A percentile compares a stretch with the other conserved stretches of the same genome.
Evolutionary conservation across 2,888 invertebrate species (phyloP).

Genomic region (Platycheirus albimanus): DNA sequence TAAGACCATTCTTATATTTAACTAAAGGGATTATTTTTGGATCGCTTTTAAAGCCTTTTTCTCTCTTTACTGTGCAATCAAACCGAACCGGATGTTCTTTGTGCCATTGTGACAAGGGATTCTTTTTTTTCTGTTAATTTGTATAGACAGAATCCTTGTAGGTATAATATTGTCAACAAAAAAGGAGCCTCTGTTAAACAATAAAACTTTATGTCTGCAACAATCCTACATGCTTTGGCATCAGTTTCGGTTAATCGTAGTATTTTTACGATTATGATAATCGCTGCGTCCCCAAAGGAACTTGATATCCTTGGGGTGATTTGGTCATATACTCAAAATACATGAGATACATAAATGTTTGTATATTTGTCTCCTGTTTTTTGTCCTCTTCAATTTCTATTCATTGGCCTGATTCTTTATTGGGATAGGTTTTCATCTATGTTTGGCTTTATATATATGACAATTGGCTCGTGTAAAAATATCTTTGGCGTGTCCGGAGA

Average conservation of each 20-base stretch:
- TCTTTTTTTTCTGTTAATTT: slow-evolving; percentile 21
- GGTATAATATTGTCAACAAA: slow-evolving; percentile 1
- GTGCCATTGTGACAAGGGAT: neutral
- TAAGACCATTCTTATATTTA: neutral
- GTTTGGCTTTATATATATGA: slow-evolving; percentile 29
- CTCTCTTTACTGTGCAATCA: slow-evolving; percentile 31
- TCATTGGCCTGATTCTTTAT: slow-evolving; percentile 7
- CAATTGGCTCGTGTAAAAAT: slow-evolving; percentile 34
- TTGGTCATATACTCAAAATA: slow-evolving; percentile 12
- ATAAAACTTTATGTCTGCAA: slow-evolving; percentile 66
- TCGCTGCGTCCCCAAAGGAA: slow-evolving; percentile 30
- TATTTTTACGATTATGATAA: slow-evolving; percentile 65
- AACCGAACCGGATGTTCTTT: slow-evolving; percentile 24
- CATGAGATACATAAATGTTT: slow-evolving; percentile 3
- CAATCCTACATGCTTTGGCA: slow-evolving; percentile 44
- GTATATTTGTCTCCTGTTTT: slow-evolving; percentile 41
- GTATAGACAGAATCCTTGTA: slow-evolving; percentile 21
- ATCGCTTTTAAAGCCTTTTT: slow-evolving; percentile 24
- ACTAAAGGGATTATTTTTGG: neutral
- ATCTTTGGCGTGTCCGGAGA: slow-evolving; percentile 41
- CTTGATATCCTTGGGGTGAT: slow-evolving; percentile 39
- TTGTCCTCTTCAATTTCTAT: slow-evolving; percentile 3
- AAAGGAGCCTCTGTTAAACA: slow-evolving; percentile 19
- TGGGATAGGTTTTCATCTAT: slow-evolving; percentile 6
- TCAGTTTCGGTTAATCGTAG: slow-evolving; percentile 51